These are phyloP conservation scores for Gasterosteus aculeatus DNA, from an alignment of 2,113 vertebrate genomes.

Conservation along the genomic window DNA sequence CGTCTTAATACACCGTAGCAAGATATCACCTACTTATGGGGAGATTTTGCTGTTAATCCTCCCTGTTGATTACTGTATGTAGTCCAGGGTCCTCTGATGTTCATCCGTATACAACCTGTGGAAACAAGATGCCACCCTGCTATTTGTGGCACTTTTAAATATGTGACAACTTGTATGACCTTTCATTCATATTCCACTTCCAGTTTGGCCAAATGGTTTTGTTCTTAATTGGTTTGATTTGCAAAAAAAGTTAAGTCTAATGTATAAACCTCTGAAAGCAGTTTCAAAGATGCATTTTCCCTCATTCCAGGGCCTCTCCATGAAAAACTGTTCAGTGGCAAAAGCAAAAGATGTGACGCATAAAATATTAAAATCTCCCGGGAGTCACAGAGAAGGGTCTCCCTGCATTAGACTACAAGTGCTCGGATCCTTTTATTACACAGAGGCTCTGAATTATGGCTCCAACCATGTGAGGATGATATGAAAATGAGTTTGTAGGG, in stretches of 20 bases:
- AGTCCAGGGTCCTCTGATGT: background rate
- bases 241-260: conserved; percentile 16
- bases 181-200: background rate
- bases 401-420: conserved; percentile 21
- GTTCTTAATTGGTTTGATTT: conserved; percentile 30
- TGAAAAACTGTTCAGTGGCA: conserved; percentile 11
- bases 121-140: background rate
- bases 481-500: conserved; percentile 8
- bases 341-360: conserved; percentile 46
- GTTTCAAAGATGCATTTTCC: conserved; percentile 23
- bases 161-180: background rate
- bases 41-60: background rate
- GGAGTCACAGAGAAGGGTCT: conserved; percentile 29
- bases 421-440: conserved; percentile 43
- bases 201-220: conserved; percentile 23
- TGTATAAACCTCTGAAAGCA: conserved; percentile 22
- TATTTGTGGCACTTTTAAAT: background rate
- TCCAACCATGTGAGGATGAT: conserved; percentile 3
- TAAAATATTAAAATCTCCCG: conserved; percentile 54
- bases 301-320: background rate
- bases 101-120: background rate
- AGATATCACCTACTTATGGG: background rate
- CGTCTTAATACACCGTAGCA: background rate
- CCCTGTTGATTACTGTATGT: background rate
- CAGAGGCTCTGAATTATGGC: conserved; percentile 29